phyloP scores from a whole-genome alignment of 2,888 invertebrate species.

The Hermodice carunculata region DNA sequence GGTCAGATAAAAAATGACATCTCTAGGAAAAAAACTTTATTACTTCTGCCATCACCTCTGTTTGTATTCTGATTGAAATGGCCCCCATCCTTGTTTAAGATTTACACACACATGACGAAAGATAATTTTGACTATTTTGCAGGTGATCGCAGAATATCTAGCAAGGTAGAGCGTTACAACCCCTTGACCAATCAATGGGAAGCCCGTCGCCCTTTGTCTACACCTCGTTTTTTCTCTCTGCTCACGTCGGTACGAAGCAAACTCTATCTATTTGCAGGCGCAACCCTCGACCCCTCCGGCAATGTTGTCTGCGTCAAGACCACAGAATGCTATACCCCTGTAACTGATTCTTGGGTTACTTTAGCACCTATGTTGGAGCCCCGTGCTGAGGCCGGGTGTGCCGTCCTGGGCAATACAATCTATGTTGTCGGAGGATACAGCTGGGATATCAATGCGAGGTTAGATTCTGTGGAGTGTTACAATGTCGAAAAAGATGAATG shows the following conservation, averaged over 20 bases:
- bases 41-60: no score
- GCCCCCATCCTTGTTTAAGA: no score
- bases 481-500: constrained; percentile 44
- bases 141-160: constrained; percentile 48
- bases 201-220: constrained; percentile 39
- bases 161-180: constrained; percentile 49
- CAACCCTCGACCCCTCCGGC: constrained; percentile 44
- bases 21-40: no score
- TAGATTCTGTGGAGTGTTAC: constrained; percentile 43
- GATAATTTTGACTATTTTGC: no score
- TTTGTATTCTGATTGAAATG: no score
- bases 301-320: constrained; percentile 3
- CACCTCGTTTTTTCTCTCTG: constrained; percentile 49
- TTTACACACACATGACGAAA: no score
- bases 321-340: constrained; percentile 1
- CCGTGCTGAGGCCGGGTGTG: constrained; percentile 49
- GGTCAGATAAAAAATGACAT: no score
- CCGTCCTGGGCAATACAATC: constrained; percentile 40
- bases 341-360: constrained; percentile 38
- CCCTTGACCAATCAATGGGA: constrained; percentile 53
- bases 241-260: constrained; percentile 37
- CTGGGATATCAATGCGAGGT: constrained; percentile 46
- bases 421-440: constrained; percentile 53
- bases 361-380: constrained; percentile 45
- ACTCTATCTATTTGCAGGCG: constrained; percentile 50